phyloP scores from a whole-genome alignment of 1,140 invertebrate genomes.

The Scaptomyza graminum region DNA sequence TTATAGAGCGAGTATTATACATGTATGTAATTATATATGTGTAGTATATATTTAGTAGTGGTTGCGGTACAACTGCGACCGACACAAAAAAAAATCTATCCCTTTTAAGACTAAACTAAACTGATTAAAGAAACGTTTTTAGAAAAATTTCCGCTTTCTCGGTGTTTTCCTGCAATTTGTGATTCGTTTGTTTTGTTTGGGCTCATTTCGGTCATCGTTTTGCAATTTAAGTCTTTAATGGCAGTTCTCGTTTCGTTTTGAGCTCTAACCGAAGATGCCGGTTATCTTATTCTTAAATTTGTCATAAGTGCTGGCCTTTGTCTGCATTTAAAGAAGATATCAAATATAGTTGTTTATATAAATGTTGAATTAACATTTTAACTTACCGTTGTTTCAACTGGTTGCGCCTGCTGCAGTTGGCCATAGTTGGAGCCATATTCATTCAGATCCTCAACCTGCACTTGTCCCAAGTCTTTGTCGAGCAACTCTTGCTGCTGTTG shows the following conservation, averaged over 20 bases:
- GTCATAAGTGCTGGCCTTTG: constrained; percentile 25
- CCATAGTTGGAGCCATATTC: constrained; percentile 13
- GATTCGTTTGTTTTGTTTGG: constrained; percentile 19
- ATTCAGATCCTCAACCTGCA: constrained; percentile 48
- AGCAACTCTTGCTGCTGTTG: constrained; percentile 47
- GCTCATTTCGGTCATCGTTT: constrained; percentile 31
- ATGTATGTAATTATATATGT: constrained; percentile 26
- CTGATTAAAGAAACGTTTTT: constrained; percentile 53
- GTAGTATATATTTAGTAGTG: constrained; percentile 40
- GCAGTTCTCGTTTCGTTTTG: constrained; percentile 22
- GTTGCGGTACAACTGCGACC: constrained; percentile 31
- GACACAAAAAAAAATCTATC: constrained; percentile 18
- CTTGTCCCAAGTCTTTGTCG: constrained; percentile 43
- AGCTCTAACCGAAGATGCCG: constrained; percentile 51
- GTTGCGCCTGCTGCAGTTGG: constrained; percentile 22
- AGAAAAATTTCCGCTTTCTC: constrained; percentile 13
- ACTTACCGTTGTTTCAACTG: constrained; percentile 44
- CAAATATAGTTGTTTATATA: neutral
- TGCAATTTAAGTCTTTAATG: constrained; percentile 42
- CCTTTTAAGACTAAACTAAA: constrained; percentile 50
- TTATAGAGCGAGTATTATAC: constrained; percentile 45
- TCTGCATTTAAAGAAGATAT: constrained; percentile 7
- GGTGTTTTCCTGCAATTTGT: constrained; percentile 7
- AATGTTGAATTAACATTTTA: neutral
- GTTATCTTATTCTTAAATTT: constrained; percentile 53